Percentiles rank a stretch among this genome's conserved stretches.
Conservation (phyloP, 2,113 vertebrate species). For the Python bivittatus region DNA sequence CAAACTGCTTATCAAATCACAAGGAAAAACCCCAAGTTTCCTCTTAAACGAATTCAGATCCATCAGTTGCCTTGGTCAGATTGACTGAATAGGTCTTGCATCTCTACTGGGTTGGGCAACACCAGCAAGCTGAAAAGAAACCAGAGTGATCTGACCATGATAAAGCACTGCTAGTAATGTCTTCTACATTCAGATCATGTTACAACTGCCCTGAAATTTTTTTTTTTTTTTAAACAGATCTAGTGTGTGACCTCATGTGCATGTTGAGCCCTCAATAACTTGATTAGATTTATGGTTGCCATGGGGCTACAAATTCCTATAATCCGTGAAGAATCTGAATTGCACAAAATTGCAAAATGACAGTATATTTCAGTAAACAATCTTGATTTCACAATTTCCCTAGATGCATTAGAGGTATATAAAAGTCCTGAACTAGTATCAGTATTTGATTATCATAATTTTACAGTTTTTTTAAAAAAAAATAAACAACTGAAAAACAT, state of each 20-base stretch:
- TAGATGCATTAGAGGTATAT: no score
- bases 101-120: neutral
- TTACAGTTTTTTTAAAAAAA: no score
- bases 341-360: no score
- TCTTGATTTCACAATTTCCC: no score
- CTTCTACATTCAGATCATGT: neutral
- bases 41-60: neutral
- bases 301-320: no score
- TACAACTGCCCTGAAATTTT: neutral
- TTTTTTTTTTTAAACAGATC: no score
- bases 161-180: neutral
- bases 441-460: no score
- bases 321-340: no score
- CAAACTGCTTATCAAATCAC: neutral
- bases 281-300: neutral
- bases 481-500: no score
- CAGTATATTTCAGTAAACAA: no score
- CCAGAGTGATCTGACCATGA: neutral
- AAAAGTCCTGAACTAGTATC: no score
- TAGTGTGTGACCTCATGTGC: neutral
- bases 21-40: neutral
- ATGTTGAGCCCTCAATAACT: neutral
- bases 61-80: neutral
- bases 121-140: neutral
- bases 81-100: neutral